Base-by-base conservation (phyloP, 2,113 vertebrate species). In the Irena cyanogastra region DNA sequence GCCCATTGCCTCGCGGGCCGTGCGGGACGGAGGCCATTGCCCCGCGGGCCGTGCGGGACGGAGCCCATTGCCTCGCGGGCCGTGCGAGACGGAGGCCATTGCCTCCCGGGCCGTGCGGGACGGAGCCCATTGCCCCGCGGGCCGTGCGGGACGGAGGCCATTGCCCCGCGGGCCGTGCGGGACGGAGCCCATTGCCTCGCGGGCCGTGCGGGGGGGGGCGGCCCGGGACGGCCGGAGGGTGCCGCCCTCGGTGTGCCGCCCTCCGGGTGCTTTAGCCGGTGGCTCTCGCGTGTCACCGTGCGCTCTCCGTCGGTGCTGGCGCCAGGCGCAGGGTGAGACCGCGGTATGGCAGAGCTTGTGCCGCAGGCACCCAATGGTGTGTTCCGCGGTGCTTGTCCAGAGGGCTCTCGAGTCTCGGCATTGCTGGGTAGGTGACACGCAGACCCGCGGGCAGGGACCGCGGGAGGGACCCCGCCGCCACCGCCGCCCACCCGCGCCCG, bases 141-240 rank as follows among this genome's bases (percentile, higher is more conserved):
- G 10, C 39, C 39, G 39, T 41, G 39, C 39, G 39, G 39, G 39
- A 41, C 39, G 10, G 39, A 13, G 39, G 39, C 39, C 39, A 41
- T 13, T 13, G 39, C 39, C 39, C 13, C 39, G 39, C 39, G 10
- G 39, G 10, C 39, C 39, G 39, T 41, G 39, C 39, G 39, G 39
- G 39, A 41, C 39, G 39, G 39, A 13, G 39, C 10, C 39, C 39
- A 41, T 13, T 13, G 39, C 39, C 39, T 41, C 41, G 41, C 41
- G 12, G 41, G 12, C 41, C 41, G 41, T 41, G 41, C 41, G 30
- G 53, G 53, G 18, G 17, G 39, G 31, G 24, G 2, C 6, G 47
- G 39, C 26, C 6, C 4, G 1, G 63, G 5, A 27, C 16, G 8
- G 68, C 33, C 10, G 1, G 16, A 3, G 0, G 3, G 0, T 3